Conservation (phyloP, 2,888 invertebrate genomes). For the Torymus auratus region DNA sequence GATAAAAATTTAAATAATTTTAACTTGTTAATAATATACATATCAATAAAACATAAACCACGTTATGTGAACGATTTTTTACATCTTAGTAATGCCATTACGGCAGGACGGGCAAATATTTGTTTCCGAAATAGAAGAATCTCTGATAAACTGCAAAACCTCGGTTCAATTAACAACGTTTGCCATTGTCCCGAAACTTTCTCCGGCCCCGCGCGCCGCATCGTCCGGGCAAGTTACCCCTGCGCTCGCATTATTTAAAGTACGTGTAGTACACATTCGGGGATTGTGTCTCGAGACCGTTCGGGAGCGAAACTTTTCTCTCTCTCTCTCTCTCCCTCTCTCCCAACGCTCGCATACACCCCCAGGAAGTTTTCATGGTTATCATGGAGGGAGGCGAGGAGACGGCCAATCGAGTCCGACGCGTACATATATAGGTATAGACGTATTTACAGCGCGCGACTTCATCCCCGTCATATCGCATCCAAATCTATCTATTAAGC, state of each 20-base stretch:
- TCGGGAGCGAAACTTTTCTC: constrained; percentile 42
- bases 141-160: not conserved
- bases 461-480: constrained; percentile 67
- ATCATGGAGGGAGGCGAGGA: constrained; percentile 38
- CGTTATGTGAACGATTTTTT: too few species aligned
- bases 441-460: constrained; percentile 67
- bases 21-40: too few species aligned
- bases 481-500: constrained; percentile 67
- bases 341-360: not conserved
- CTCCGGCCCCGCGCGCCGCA: not conserved
- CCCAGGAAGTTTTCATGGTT: constrained; percentile 55
- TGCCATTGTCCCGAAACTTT: constrained; percentile 16
- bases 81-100: too few species aligned
- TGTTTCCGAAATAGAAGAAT: not conserved
- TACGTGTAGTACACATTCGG: constrained; percentile 55
- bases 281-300: constrained; percentile 37
- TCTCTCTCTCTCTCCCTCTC: too few species aligned
- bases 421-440: constrained; percentile 33
- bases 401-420: constrained; percentile 32
- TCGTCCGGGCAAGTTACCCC: constrained; percentile 6
- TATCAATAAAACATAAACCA: too few species aligned
- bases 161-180: constrained; percentile 44
- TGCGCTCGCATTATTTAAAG: constrained; percentile 53
- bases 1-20: too few species aligned
- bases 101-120: not conserved